Percentiles rank a stretch among this genome's conserved stretches.
These are phyloP conservation scores for Penelope pileata DNA, from an alignment of 2,113 vertebrate genomes.

Conservation along the genomic window DNA sequence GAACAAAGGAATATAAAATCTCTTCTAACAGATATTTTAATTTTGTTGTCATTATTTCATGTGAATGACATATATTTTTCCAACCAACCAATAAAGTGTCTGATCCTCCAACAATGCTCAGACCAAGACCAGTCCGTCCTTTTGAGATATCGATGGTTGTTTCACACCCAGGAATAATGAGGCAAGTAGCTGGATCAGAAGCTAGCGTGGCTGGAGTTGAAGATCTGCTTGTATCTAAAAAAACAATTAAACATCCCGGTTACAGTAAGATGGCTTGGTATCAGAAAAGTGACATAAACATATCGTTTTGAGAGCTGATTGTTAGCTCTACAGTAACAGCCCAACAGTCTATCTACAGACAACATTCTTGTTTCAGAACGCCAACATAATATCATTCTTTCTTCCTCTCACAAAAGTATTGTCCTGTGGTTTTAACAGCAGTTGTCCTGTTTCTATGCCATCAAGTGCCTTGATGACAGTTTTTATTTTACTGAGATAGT, in stretches of 20 bases:
- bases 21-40: background rate
- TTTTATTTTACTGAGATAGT: background rate
- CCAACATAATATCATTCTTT: background rate
- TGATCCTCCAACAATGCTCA: constrained; percentile 96
- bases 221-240: constrained; percentile 86
- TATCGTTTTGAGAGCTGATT: background rate
- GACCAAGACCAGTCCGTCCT: constrained; percentile 92
- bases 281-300: background rate
- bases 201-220: constrained; percentile 87
- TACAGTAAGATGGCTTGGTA: background rate
- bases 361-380: background rate
- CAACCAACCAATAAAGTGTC: constrained; percentile 93
- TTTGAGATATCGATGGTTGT: constrained; percentile 98
- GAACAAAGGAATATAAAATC: background rate
- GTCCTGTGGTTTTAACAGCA: background rate
- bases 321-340: background rate
- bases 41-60: background rate
- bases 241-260: background rate
- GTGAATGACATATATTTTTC: background rate
- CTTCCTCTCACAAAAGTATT: background rate
- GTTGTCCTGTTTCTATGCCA: background rate
- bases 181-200: constrained; percentile 91
- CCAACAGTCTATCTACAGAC: background rate
- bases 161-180: constrained; percentile 97
- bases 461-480: background rate